Evolutionary conservation across 2,113 vertebrate genomes (phyloP), one percentile per base, ranked within the genome.

Genomic region (Bubo bubo): DNA sequence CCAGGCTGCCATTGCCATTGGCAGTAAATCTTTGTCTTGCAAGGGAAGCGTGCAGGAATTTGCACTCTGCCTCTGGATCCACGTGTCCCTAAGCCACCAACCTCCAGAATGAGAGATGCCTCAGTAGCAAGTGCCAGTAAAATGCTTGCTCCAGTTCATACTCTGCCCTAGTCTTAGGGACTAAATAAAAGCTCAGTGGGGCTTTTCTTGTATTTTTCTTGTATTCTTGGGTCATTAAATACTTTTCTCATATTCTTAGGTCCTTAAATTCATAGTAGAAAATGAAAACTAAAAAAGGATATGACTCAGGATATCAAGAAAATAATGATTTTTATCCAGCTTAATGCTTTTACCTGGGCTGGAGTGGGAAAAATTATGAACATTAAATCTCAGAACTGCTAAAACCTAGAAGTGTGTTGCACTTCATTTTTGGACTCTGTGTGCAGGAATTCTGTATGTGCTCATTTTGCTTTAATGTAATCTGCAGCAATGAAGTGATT

Each of bases 401-500:
- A 73, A 77, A 83, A 53, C 14, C 8, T 84, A 20, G n/a, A 26
- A 75, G 26, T 60, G 22, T 90, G 73, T 91, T 76, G 37, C 41
- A n/a, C 28, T 76, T 91, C 13, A 37, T 56, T 95, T 93, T 85
- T 92, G 34, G 58, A 62, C 58, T 87, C n/a, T 68, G 23, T 63
- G 32, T 81, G 70, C 23, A 85, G 45, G n/a, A 94, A 66, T 85
- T 91, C 52, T 86, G 8, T 47, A 18, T 67, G 37, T 55, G 47
- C 26, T 94, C 47, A 39, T 91, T 96, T 80, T 63, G 66, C 74
- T 94, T 95, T 66, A 85, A 91, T 86, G 67, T 62, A 91, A 85
- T 87, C 82, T 95, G 20, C 62, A 86, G 77, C 82, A 94, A 60
- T 55, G 39, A 87, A 76, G 35, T 49, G n/a, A 50, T 90, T 96